Conservation (phyloP, 2,113 vertebrate species). For the Hystrix cristata region DNA sequence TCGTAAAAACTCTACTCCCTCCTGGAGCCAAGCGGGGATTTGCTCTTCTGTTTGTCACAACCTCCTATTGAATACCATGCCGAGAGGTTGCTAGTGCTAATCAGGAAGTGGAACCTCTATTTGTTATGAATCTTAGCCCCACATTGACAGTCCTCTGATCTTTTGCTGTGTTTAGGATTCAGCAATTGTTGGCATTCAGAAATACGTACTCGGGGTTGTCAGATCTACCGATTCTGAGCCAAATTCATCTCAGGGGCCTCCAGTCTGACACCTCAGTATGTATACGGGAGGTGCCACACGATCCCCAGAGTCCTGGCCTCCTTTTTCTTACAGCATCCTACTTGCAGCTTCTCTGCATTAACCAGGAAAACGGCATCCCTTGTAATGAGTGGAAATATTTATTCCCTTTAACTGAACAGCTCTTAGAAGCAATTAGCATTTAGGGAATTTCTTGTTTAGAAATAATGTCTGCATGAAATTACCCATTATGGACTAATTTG, state of each 20-base stretch:
- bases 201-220: background rate
- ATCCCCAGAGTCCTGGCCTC: constrained; percentile 47
- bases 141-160: background rate
- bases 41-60: background rate
- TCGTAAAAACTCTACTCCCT: background rate
- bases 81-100: constrained; percentile 15
- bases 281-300: background rate
- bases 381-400: constrained; percentile 72
- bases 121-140: background rate
- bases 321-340: background rate
- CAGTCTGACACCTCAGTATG: background rate
- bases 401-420: constrained; percentile 80
- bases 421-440: constrained; percentile 85
- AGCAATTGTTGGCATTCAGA: background rate
- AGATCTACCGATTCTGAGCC: background rate
- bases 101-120: background rate
- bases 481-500: constrained; percentile 83
- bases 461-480: constrained; percentile 85
- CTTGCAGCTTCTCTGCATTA: constrained; percentile 49
- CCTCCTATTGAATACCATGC: background rate
- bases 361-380: constrained; percentile 51
- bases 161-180: background rate
- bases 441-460: constrained; percentile 87
- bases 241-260: background rate
- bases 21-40: no score